Evolutionary conservation across 2,888 invertebrate species (phyloP).

Genomic region (Eudemis profundana): DNA sequence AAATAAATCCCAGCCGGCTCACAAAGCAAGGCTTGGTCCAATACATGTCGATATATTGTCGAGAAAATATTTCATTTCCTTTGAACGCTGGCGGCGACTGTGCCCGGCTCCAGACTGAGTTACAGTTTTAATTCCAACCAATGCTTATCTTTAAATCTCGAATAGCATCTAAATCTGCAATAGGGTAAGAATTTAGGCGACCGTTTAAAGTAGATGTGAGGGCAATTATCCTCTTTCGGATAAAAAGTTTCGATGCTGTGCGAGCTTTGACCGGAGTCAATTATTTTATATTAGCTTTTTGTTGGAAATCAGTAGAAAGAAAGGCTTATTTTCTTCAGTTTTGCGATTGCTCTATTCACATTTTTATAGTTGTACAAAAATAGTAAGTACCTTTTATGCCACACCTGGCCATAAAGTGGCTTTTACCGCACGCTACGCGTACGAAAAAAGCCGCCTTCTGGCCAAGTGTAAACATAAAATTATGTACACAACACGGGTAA

Average conservation of each 20-base stretch:
- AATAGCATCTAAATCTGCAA: neutral
- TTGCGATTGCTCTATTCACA: too few species aligned
- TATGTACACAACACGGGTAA: too few species aligned
- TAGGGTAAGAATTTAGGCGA: neutral
- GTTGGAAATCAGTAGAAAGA: neutral
- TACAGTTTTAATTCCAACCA: slow-evolving; percentile 24
- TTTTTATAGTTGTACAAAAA: too few species aligned
- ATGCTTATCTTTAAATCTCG: slow-evolving; percentile 7
- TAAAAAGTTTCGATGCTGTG: neutral
- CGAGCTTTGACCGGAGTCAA: neutral
- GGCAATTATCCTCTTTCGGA: neutral
- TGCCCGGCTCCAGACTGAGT: slow-evolving; percentile 24
- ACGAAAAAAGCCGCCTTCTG: too few species aligned
- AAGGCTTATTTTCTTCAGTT: too few species aligned
- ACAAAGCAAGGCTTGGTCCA: slow-evolving; percentile 56
- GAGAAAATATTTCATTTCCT: slow-evolving; percentile 64
- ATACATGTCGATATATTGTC: slow-evolving; percentile 64
- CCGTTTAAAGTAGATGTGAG: neutral
- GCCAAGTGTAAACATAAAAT: too few species aligned
- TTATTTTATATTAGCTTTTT: neutral
- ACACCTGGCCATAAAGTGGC: too few species aligned
- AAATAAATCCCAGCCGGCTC: slow-evolving; percentile 62
- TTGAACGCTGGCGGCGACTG: slow-evolving; percentile 38
- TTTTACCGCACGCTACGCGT: too few species aligned
- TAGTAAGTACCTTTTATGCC: too few species aligned